Conservation (phyloP, 2,888 invertebrate genomes). For the Rhagonycha lutea region DNA sequence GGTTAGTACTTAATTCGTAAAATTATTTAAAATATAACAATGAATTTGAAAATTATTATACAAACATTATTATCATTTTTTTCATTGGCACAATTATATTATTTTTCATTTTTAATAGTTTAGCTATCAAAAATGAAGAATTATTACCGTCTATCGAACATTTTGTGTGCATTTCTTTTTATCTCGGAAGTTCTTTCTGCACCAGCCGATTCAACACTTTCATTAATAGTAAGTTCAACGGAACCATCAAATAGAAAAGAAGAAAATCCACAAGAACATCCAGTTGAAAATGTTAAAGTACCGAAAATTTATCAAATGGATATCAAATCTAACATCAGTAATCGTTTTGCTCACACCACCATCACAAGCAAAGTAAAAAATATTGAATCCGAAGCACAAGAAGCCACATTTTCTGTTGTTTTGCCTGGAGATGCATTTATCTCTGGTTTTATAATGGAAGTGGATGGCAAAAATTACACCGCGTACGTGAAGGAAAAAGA, state of each 20-base stretch:
- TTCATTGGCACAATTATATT: too few relatives aligned
- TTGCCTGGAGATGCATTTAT: neutral
- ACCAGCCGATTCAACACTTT: neutral
- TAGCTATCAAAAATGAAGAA: neutral
- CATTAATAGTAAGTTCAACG: neutral
- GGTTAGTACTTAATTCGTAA: too few relatives aligned
- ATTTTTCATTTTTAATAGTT: neutral
- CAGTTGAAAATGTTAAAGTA: neutral
- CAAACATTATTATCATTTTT: too few relatives aligned
- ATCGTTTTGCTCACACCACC: conserved; percentile 68
- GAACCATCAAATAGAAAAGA: neutral
- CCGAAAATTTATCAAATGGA: conserved; percentile 64
- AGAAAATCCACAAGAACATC: neutral
- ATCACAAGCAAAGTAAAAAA: conserved; percentile 48
- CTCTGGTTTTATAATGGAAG: neutral
- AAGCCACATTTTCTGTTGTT: conserved; percentile 66
- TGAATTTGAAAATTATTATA: too few relatives aligned
- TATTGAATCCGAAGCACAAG: conserved; percentile 61
- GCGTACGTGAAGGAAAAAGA: conserved; percentile 69
- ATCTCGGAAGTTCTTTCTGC: neutral
- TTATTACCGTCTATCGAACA: neutral
- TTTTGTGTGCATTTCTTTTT: neutral
- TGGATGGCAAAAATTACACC: conserved; percentile 65
- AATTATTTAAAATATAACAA: too few relatives aligned
- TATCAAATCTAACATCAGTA: conserved; percentile 64